A percentile compares a stretch with the other conserved stretches of the same genome.
These are phyloP conservation scores for Ginglymostoma cirratum DNA, from an alignment of 2,113 vertebrate species.

Conservation along the genomic window DNA sequence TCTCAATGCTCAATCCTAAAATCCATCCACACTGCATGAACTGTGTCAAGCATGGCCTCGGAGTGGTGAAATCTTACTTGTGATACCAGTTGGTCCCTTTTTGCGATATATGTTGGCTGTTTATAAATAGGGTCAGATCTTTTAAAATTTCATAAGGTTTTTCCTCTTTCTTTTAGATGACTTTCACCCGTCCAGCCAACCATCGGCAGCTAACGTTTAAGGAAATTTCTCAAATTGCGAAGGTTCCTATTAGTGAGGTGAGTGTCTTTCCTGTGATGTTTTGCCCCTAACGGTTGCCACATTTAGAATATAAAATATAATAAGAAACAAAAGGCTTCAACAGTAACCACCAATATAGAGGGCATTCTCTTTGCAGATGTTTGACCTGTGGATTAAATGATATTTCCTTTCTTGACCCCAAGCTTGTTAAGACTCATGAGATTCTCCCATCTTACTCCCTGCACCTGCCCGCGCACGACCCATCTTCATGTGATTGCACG, in stretches of 20 bases:
- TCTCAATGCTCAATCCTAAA: not conserved
- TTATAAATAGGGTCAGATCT: not conserved
- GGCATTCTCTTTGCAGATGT: not conserved
- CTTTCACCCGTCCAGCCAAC: conserved; percentile 93
- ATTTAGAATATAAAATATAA: not conserved
- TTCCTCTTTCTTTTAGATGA: conserved; percentile 69
- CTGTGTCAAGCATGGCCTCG: not conserved
- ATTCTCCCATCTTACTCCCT: no score
- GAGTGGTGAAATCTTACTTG: no score
- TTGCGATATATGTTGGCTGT: not conserved
- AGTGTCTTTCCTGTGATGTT: conserved; percentile 36
- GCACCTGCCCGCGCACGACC: not conserved
- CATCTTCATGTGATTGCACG: not conserved
- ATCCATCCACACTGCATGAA: not conserved
- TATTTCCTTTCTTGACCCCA: not conserved
- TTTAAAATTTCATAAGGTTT: not conserved
- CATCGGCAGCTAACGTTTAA: conserved; percentile 92
- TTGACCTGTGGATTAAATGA: not conserved
- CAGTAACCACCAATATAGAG: not conserved
- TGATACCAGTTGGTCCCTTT: not conserved
- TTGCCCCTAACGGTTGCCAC: not conserved
- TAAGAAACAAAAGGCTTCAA: not conserved
- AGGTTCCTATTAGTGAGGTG: conserved; percentile 85
- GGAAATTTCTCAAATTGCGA: conserved; percentile 85
- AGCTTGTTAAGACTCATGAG: not conserved